phyloP scores from a whole-genome alignment of 2,113 vertebrate genomes.

The Rhipidura dahli region DNA sequence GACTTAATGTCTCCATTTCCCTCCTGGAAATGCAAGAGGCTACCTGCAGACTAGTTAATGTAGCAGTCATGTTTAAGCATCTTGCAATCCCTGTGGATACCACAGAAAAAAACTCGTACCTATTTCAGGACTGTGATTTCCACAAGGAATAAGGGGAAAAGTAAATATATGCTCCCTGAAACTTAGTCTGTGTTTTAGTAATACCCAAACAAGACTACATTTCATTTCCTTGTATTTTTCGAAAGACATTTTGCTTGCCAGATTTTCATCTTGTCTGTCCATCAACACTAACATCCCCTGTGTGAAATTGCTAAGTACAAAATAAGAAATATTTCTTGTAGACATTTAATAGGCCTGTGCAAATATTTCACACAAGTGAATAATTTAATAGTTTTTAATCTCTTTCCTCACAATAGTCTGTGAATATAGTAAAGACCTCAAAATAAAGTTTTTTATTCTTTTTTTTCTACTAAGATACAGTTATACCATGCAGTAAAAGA shows the following conservation, averaged over 20 bases:
- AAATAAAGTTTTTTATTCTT: not conserved
- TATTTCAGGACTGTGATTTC: not conserved
- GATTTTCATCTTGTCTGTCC: not conserved
- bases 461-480: not conserved
- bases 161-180: not conserved
- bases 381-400: not conserved
- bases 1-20: not conserved
- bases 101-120: not conserved
- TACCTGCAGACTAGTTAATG: not conserved
- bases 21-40: not conserved
- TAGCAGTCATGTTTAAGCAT: not conserved
- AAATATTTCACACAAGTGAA: conserved; percentile 3
- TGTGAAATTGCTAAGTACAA: not conserved
- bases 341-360: not conserved
- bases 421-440: not conserved
- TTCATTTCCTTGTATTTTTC: not conserved
- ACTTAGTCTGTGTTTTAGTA: not conserved
- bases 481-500: not conserved
- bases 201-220: not conserved
- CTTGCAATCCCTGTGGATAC: not conserved
- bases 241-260: not conserved
- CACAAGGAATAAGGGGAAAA: not conserved
- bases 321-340: conserved; percentile 3
- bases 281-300: not conserved
- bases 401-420: not conserved